These are phyloP conservation scores for Caenorhabditis wallacei DNA, from an alignment of 2,888 invertebrate genomes.

Conservation along the genomic window DNA sequence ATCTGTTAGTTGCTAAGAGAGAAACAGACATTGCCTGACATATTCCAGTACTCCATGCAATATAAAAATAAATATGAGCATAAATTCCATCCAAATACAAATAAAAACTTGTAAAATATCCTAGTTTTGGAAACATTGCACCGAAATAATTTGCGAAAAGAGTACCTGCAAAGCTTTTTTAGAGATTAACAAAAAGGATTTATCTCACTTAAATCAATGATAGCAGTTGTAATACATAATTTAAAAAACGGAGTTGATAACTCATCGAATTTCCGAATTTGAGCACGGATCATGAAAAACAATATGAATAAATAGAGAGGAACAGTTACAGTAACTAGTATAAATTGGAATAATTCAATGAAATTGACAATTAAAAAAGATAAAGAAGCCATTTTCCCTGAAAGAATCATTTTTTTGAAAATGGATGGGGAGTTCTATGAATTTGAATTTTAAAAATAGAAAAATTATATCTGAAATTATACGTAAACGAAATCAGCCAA, in stretches of 20 bases:
- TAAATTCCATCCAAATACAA: conserved; percentile 29
- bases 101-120: conserved; percentile 33
- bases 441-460: neutral
- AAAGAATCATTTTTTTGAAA: neutral
- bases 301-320: conserved; percentile 15
- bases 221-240: conserved; percentile 9
- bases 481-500: conserved; percentile 13
- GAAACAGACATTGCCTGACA: conserved; percentile 62
- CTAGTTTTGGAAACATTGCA: conserved; percentile 57
- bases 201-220: conserved; percentile 35
- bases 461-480: neutral
- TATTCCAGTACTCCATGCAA: conserved; percentile 62
- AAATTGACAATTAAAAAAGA: neutral
- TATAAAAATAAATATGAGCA: conserved; percentile 54
- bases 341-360: conserved; percentile 20
- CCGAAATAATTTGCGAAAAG: conserved; percentile 60
- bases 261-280: conserved; percentile 18
- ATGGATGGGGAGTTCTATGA: neutral
- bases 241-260: conserved; percentile 27
- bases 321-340: conserved; percentile 15
- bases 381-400: conserved; percentile 7
- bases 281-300: conserved; percentile 15
- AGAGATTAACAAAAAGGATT: neutral
- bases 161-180: conserved; percentile 18
- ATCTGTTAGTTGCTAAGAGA: conserved; percentile 51